Percentiles rank a stretch among this genome's conserved stretches.
phyloP scores from a whole-genome alignment of 2,113 vertebrate genomes.

The Solenodon paradoxus region DNA sequence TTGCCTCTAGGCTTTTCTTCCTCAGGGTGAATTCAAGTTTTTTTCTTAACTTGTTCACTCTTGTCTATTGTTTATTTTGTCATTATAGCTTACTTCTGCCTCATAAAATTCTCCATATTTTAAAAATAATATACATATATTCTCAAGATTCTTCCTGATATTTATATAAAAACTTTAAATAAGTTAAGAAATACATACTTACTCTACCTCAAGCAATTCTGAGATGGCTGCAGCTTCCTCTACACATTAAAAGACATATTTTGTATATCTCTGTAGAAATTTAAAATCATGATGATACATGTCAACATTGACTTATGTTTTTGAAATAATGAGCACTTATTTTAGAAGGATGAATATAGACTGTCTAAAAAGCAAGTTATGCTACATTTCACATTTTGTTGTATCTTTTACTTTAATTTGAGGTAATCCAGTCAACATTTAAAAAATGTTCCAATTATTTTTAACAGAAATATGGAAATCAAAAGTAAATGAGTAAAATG shows the following conservation, averaged over 20 bases:
- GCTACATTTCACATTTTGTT: neutral
- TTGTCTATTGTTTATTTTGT: slow-evolving; percentile 60
- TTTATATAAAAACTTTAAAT: slow-evolving; percentile 60
- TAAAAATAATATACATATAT: slow-evolving; percentile 51
- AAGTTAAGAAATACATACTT: slow-evolving; percentile 55
- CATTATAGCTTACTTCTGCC: slow-evolving; percentile 54
- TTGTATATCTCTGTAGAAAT: neutral
- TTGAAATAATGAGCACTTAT: neutral
- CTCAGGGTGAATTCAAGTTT: slow-evolving; percentile 64
- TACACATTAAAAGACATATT: neutral
- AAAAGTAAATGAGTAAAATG: neutral
- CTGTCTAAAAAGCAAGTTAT: neutral
- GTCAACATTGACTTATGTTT: neutral
- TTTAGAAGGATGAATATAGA: neutral
- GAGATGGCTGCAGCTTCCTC: neutral
- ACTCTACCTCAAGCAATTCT: slow-evolving; percentile 49
- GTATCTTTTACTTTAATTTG: neutral
- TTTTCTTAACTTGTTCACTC: slow-evolving; percentile 68
- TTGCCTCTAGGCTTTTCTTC: slow-evolving; percentile 60
- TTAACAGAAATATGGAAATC: neutral
- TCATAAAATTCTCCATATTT: slow-evolving; percentile 19
- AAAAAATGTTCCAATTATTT: neutral
- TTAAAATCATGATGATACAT: neutral
- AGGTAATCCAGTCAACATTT: neutral
- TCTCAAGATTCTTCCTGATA: slow-evolving; percentile 48